Percentiles rank a stretch among this genome's conserved stretches.
These are phyloP conservation scores for Xestia xanthographa DNA, from an alignment of 2,888 invertebrate genomes.

Conservation along the genomic window DNA sequence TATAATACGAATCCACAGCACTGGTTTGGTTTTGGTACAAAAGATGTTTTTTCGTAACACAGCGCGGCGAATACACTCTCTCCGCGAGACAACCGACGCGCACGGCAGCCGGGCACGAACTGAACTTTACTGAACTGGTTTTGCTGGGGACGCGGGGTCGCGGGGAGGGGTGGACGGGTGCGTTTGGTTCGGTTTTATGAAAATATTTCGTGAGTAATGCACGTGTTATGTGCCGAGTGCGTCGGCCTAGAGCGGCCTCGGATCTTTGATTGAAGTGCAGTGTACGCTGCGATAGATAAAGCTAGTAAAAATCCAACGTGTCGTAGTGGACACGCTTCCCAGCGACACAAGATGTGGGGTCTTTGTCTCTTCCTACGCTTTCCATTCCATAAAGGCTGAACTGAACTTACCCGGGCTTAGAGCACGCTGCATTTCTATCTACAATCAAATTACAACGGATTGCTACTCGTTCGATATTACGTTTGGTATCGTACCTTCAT, in stretches of 20 bases:
- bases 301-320: slow-evolving; percentile 76
- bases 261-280: slow-evolving; percentile 87
- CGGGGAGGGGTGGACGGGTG: slow-evolving; percentile 82
- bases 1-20: slow-evolving; percentile 86
- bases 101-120: slow-evolving; percentile 89
- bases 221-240: slow-evolving; percentile 89
- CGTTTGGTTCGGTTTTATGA: slow-evolving; percentile 90
- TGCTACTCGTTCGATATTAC: slow-evolving; percentile 75
- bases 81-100: slow-evolving; percentile 81
- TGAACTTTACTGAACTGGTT: slow-evolving; percentile 90
- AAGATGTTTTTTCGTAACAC: slow-evolving; percentile 88
- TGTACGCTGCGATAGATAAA: slow-evolving; percentile 77
- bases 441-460: slow-evolving; percentile 81
- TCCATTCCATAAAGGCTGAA: slow-evolving; percentile 73
- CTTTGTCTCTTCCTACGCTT: slow-evolving; percentile 81
- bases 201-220: slow-evolving; percentile 91
- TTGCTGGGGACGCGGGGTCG: slow-evolving; percentile 79
- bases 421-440: slow-evolving; percentile 79
- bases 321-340: slow-evolving; percentile 69
- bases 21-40: slow-evolving; percentile 86
- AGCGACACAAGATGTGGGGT: slow-evolving; percentile 70
- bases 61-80: slow-evolving; percentile 79
- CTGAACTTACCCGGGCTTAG: slow-evolving; percentile 76
- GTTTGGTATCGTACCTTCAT: slow-evolving; percentile 66
- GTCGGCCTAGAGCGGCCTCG: slow-evolving; percentile 89